Percentiles rank a stretch among this genome's conserved stretches.
Evolutionary conservation across 2,113 vertebrate genomes (phyloP).

Genomic region (Malurus elegans): DNA sequence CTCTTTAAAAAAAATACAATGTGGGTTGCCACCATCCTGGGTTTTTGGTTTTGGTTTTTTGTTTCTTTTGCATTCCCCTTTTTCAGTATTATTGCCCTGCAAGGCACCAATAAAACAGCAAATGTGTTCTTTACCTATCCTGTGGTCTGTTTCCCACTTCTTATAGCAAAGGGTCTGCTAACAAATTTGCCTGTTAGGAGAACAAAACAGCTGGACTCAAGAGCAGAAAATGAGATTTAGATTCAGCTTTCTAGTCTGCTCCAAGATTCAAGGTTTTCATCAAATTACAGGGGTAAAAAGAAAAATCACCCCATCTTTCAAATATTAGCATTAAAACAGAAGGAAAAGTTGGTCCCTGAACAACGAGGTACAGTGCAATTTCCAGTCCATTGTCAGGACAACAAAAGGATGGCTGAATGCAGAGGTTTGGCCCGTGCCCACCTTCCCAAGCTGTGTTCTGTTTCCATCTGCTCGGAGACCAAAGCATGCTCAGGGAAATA

Average conservation of each 20-base stretch:
- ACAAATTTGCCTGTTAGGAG: neutral
- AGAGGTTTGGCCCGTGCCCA: neutral
- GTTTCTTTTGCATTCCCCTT: conserved; percentile 87
- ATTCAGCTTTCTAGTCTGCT: neutral
- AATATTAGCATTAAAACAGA: neutral
- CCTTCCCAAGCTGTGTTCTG: neutral
- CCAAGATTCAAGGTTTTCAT: neutral
- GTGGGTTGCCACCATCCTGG: conserved; percentile 92
- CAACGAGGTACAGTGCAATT: fast-evolving
- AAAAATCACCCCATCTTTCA: neutral
- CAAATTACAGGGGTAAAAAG: neutral
- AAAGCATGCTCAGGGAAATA: neutral
- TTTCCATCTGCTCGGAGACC: neutral
- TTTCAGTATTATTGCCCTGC: conserved; percentile 99
- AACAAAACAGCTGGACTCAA: neutral
- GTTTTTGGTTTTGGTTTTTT: conserved; percentile 51
- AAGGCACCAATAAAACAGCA: conserved; percentile 99
- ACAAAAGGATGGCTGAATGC: neutral
- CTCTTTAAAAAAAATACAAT: conserved; percentile 86
- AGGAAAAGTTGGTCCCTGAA: neutral
- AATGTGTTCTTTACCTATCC: conserved; percentile 93
- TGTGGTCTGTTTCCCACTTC: conserved; percentile 79
- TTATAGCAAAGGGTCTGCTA: neutral
- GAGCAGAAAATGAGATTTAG: neutral
- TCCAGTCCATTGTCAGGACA: neutral